These are phyloP conservation scores for Morelia viridis DNA, from an alignment of 2,797 vertebrate species.

Conservation along the genomic window DNA sequence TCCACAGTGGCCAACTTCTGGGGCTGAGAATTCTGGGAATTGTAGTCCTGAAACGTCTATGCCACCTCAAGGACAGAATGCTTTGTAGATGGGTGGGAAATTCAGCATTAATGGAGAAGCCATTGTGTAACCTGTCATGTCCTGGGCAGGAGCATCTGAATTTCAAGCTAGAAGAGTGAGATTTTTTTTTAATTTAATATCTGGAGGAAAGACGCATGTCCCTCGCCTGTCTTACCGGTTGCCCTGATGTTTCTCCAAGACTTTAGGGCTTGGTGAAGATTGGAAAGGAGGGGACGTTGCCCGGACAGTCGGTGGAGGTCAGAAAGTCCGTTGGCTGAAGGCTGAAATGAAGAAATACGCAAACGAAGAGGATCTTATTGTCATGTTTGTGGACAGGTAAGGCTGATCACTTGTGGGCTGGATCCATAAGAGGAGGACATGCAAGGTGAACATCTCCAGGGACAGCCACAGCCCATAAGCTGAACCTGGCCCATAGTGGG, in stretches of 20 bases:
- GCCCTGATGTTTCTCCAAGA: conserved; percentile 61
- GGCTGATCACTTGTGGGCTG: too few species aligned
- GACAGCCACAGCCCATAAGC: neutral
- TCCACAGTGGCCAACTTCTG: neutral
- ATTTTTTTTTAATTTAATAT: neutral
- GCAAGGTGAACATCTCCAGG: neutral
- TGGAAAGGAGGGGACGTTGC: conserved; percentile 83
- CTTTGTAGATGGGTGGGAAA: neutral
- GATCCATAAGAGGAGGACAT: neutral
- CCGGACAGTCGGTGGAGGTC: conserved; percentile 81
- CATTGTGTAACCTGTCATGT: neutral
- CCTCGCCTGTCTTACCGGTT: neutral
- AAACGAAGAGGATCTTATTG: conserved; percentile 71
- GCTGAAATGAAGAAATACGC: conserved; percentile 80
- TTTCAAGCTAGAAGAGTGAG: neutral
- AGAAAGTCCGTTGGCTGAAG: conserved; percentile 90
- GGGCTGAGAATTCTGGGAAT: neutral
- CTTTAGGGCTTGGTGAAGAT: conserved; percentile 84
- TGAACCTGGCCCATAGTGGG: neutral
- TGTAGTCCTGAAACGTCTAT: neutral
- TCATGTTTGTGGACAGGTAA: conserved; percentile 91
- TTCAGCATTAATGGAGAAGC: neutral
- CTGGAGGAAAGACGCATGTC: neutral
- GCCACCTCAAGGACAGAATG: neutral
- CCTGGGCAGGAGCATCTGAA: neutral